phyloP scores from a whole-genome alignment of 1,140 invertebrate genomes.

The Ceratina japonica region DNA sequence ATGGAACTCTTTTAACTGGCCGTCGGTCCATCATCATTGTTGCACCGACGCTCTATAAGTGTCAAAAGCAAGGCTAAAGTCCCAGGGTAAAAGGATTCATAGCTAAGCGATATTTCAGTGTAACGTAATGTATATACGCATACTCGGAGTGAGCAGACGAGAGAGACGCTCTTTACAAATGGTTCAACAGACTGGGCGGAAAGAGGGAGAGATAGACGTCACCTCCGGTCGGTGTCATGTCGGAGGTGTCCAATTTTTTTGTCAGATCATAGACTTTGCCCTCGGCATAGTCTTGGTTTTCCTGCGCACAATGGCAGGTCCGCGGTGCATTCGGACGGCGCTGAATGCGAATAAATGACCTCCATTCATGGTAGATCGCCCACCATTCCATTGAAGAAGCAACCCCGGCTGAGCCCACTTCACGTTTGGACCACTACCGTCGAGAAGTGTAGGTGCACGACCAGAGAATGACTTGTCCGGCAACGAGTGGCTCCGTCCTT shows the following conservation, averaged over 20 bases:
- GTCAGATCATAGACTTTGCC: slow-evolving; percentile 66
- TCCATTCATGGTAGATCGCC: slow-evolving; percentile 74
- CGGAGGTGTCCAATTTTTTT: slow-evolving; percentile 62
- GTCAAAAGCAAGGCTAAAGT: slow-evolving; percentile 49
- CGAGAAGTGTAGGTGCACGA: slow-evolving; percentile 61
- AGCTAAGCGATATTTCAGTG: slow-evolving; percentile 51
- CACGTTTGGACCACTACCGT: slow-evolving; percentile 39
- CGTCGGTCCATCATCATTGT: slow-evolving; percentile 47
- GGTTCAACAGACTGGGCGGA: slow-evolving; percentile 46
- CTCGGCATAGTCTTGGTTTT: slow-evolving; percentile 60
- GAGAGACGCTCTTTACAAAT: slow-evolving; percentile 57
- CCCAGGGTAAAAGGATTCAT: slow-evolving; percentile 42
- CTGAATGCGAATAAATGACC: slow-evolving; percentile 77
- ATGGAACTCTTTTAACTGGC: slow-evolving; percentile 18
- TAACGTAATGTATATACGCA: slow-evolving; percentile 4
- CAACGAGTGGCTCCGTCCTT: slow-evolving; percentile 45
- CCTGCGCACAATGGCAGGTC: slow-evolving; percentile 69
- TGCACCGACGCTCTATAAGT: not conserved
- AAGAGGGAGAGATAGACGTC: slow-evolving; percentile 53
- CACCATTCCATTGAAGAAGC: slow-evolving; percentile 69
- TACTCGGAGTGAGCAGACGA: slow-evolving; percentile 50
- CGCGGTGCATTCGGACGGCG: slow-evolving; percentile 63
- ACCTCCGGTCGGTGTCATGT: slow-evolving; percentile 53
- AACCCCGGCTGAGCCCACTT: slow-evolving; percentile 54
- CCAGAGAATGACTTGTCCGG: slow-evolving; percentile 56